These are phyloP conservation scores for Chaetops frenatus DNA, from an alignment of 2,113 vertebrate species.

Conservation along the genomic window DNA sequence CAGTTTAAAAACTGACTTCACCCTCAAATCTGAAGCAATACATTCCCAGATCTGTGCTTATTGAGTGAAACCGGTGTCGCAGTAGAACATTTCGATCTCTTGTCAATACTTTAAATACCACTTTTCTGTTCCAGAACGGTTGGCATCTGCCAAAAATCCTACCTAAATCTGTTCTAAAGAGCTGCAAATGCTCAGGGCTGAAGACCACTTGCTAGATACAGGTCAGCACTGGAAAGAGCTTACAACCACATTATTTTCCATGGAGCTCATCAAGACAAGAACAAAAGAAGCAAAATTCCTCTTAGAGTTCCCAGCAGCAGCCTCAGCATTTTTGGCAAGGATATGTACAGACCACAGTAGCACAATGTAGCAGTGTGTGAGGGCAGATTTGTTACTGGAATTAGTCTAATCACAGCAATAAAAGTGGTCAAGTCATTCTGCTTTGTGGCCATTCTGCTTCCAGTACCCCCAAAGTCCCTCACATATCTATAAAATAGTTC, in stretches of 20 bases:
- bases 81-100: neutral
- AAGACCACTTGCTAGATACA: neutral
- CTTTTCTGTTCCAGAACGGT: neutral
- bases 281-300: neutral
- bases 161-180: neutral
- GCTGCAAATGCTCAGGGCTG: neutral
- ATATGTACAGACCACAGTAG: neutral
- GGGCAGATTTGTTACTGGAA: neutral
- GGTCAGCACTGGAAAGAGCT: neutral
- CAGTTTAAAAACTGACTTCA: neutral
- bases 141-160: neutral
- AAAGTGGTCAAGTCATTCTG: neutral
- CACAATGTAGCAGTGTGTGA: neutral
- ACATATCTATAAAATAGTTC: neutral
- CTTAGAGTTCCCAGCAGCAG: neutral
- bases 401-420: neutral
- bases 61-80: neutral
- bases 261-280: neutral
- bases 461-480: neutral
- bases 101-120: neutral
- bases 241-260: neutral
- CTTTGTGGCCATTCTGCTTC: neutral
- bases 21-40: neutral
- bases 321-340: neutral
- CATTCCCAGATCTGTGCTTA: neutral